Evolutionary conservation across 2,113 vertebrate species (phyloP).

Genomic region (Microtus oregoni): DNA sequence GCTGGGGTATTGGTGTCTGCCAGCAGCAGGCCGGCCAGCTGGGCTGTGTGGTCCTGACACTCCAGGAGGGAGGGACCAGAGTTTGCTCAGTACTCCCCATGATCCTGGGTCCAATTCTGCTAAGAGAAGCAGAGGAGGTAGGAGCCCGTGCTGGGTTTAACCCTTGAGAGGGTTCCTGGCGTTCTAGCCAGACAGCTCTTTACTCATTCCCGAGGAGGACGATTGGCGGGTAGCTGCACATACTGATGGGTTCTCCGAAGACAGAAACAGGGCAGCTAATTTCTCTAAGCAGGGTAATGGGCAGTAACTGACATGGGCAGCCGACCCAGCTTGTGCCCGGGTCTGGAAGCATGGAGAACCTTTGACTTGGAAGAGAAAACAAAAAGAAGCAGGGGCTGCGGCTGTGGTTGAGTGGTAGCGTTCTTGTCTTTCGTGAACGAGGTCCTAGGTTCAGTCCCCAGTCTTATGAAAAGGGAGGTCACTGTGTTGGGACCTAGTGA

Average conservation of each 20-base stretch:
- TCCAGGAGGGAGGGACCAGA: not conserved
- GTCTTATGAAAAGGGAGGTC: not conserved
- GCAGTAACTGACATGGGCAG: too few species aligned
- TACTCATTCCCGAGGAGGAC: not conserved
- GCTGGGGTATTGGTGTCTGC: slow-evolving; percentile 47
- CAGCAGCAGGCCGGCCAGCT: slow-evolving; percentile 33
- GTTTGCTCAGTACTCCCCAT: not conserved
- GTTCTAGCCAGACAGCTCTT: not conserved
- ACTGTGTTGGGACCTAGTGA: not conserved
- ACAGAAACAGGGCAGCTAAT: not conserved
- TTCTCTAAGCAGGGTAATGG: not conserved
- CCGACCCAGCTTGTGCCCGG: not conserved
- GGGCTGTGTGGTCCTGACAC: slow-evolving; percentile 53
- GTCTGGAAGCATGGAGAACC: not conserved
- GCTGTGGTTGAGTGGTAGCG: not conserved
- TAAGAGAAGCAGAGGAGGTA: too few species aligned
- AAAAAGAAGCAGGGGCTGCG: not conserved
- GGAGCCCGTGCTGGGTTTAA: too few species aligned
- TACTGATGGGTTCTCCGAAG: not conserved
- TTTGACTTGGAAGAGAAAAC: not conserved
- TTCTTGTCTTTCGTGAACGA: not conserved
- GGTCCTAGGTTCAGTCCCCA: not conserved
- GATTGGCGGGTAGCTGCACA: not conserved
- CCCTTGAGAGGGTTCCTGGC: not conserved
- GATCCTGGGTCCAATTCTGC: not conserved